Evolutionary conservation across 2,888 invertebrate genomes (phyloP).

Genomic region (Hypercompe scribonia): DNA sequence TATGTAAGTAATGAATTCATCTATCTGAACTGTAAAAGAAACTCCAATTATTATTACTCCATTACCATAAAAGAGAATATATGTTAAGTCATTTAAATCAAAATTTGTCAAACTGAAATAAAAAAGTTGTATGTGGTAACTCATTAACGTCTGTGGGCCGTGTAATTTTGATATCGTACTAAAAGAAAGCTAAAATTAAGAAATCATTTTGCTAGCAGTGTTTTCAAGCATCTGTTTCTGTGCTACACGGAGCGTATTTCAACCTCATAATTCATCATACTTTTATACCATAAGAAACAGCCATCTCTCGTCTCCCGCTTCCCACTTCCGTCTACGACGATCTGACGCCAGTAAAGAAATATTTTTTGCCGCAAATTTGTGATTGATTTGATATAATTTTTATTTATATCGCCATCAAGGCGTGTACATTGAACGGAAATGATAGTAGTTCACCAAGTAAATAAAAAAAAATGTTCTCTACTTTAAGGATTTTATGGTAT

Average conservation of each 20-base stretch:
- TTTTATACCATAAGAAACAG: slow-evolving; percentile 15
- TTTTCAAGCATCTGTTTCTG: slow-evolving; percentile 8
- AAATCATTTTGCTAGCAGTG: slow-evolving; percentile 1
- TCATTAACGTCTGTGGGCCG: background rate
- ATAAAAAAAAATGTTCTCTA: background rate
- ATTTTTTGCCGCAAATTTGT: slow-evolving; percentile 9
- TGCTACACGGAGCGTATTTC: slow-evolving; percentile 4
- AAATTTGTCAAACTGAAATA: background rate
- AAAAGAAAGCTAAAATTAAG: slow-evolving; percentile 5
- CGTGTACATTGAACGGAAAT: slow-evolving; percentile 11
- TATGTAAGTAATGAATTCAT: slow-evolving; percentile 8
- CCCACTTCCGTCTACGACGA: slow-evolving; percentile 14
- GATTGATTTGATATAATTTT: slow-evolving; percentile 8
- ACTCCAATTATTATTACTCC: background rate
- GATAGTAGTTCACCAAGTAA: slow-evolving; percentile 15
- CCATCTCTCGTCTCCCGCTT: slow-evolving; percentile 11
- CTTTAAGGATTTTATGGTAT: background rate
- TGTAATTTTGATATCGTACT: background rate
- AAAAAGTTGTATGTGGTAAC: background rate
- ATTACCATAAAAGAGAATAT: background rate
- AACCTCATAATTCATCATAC: slow-evolving; percentile 15
- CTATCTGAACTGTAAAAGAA: background rate
- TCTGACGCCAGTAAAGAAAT: slow-evolving; percentile 14
- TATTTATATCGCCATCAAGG: background rate
- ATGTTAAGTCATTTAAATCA: background rate